phyloP scores from a whole-genome alignment of 2,888 invertebrate genomes.

The Amphipoea oculea region DNA sequence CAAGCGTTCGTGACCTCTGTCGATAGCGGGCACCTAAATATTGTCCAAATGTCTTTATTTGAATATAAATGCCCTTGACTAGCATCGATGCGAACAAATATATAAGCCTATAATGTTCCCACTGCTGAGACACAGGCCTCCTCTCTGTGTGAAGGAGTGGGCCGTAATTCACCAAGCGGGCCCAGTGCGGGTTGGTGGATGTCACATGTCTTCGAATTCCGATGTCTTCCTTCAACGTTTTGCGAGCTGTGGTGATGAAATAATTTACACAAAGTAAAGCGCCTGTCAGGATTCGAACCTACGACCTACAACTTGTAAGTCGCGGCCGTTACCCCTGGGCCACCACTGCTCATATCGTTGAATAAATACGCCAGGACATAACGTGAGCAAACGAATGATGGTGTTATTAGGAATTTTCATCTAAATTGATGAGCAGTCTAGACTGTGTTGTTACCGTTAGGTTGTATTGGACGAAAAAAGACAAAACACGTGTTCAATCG shows the following conservation, averaged over 20 bases:
- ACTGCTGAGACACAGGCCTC: neutral
- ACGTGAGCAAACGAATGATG: conserved; percentile 50
- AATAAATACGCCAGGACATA: conserved; percentile 27
- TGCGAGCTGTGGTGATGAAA: neutral
- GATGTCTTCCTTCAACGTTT: neutral
- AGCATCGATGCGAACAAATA: conserved; percentile 25
- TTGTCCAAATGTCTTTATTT: conserved; percentile 56
- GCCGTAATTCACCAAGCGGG: neutral
- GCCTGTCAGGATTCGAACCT: neutral
- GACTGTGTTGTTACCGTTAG: conserved; percentile 48
- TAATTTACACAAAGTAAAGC: neutral
- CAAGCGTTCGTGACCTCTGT: conserved; percentile 78
- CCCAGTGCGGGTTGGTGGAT: neutral
- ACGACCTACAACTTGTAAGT: neutral
- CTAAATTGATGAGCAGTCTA: conserved; percentile 61
- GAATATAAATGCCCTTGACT: conserved; percentile 63
- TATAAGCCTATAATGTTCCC: neutral
- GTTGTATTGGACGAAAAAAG: conserved; percentile 57
- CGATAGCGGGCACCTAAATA: conserved; percentile 72
- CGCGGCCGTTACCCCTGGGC: neutral
- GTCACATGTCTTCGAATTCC: neutral
- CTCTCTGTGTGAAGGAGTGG: neutral
- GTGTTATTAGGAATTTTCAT: conserved; percentile 49
- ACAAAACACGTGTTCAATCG: conserved; percentile 68
- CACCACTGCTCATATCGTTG: neutral